These are phyloP conservation scores for Xyliphius kryptos DNA, from an alignment of 2,113 vertebrate genomes.

Conservation along the genomic window DNA sequence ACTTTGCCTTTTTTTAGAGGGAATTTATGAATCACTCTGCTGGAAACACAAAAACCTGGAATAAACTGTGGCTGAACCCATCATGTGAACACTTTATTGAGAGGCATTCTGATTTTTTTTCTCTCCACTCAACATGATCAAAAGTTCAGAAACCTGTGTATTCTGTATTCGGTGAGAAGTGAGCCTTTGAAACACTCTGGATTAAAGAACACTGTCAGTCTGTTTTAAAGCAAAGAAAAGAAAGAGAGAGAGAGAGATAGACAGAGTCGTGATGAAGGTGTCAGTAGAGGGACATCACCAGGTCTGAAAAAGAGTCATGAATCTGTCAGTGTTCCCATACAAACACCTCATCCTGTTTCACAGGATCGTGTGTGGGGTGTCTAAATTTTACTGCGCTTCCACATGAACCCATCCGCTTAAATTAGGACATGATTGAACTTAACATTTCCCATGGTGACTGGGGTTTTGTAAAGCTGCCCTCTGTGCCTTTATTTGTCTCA, in stretches of 20 bases:
- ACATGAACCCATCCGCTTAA: constrained; percentile 25
- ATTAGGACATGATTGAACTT: constrained; percentile 34
- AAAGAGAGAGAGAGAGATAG: no score
- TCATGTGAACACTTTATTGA: constrained; percentile 67
- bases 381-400: constrained; percentile 12
- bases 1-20: no score
- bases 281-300: constrained; percentile 30
- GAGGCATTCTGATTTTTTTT: constrained; percentile 61
- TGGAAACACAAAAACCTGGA: constrained; percentile 43
- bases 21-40: constrained; percentile 20
- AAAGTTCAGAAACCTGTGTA: constrained; percentile 66
- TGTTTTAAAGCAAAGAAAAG: constrained; percentile 57
- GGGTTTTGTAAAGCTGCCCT: no score
- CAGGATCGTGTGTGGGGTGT: constrained; percentile 9
- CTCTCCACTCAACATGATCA: constrained; percentile 65
- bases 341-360: constrained; percentile 32
- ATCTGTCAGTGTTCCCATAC: constrained; percentile 26
- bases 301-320: constrained; percentile 27
- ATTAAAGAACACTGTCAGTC: constrained; percentile 66
- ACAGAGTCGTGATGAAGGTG: constrained; percentile 30
- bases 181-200: constrained; percentile 68
- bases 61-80: constrained; percentile 71
- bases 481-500: no score
- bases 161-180: constrained; percentile 68
- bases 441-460: no score